Evolutionary conservation across 53 echinoderm and acorn worm species (phyloP), one percentile per base, ranked within the genome.

Genomic region (Echinarachnius parma): DNA sequence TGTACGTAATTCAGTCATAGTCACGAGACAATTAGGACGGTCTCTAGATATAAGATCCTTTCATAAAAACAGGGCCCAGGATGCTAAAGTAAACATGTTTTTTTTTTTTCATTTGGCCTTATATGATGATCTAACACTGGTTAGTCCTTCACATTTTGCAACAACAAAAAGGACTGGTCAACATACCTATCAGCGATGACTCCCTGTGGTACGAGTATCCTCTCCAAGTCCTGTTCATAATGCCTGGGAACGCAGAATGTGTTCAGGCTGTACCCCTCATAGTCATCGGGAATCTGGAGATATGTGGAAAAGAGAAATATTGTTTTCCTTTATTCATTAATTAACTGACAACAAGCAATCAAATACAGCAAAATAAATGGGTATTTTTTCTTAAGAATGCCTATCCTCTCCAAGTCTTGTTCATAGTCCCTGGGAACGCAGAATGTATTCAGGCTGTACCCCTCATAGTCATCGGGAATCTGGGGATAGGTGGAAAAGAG

Each of bases 201-300:
- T 3, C 98, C 98, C 45, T 84, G 78, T 34, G 98, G 98, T 7
- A 96, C 90, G 16, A 96, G 64, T 45, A 96, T 81, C 46, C 71
- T 79, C 1, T 96, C 87, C 26, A 96, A 31, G 42, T 85, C 81
- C 35, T 84, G 64, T 34, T 79, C 68, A 63, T 96, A 96, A 58
- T 96, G 98, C 34, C 81, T 81, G 4, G 98, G 98, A 1, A 96
- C 82, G 30, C 98, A 96, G 57, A 96, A 96, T 84, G 87, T 87
- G 59, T 85, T 77, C 53, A 96, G 66, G 50, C 82, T 71, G 53
- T 87, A 96, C 9, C 98, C 98, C 37, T 82, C 65, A 47, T 75
- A 52, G 61, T 82, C 83, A 85, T 91, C 91, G 22, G 64, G 70
- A 60, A 96, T 87, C 98, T 96, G 84, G 11, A 53, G 15, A 60